A percentile compares a stretch with the other conserved stretches of the same genome.
Conservation (phyloP, 2,888 invertebrate genomes). For the Boloria selene region DNA sequence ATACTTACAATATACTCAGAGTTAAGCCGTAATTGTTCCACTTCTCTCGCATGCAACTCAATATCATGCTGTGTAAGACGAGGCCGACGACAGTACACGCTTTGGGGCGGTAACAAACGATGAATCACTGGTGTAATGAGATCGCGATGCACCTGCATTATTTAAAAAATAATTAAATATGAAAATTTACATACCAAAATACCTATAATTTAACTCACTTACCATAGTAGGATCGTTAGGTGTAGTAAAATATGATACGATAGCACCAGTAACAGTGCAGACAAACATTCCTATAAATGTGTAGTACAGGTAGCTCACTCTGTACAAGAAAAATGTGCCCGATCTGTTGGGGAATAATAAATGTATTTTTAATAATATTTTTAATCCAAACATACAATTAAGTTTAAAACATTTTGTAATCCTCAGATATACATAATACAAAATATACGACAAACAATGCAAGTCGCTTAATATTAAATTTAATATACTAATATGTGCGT, state of each 20-base stretch:
- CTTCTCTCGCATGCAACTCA: slow-evolving; percentile 61
- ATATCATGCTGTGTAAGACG: slow-evolving; percentile 66
- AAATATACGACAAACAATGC: too few species aligned
- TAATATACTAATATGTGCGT: too few species aligned
- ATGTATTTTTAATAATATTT: too few species aligned
- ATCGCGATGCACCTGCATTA: slow-evolving; percentile 78
- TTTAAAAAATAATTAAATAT: not conserved
- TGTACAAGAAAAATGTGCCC: slow-evolving; percentile 85
- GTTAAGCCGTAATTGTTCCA: slow-evolving; percentile 51
- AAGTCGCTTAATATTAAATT: too few species aligned
- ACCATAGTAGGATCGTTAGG: slow-evolving; percentile 82
- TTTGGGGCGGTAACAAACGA: slow-evolving; percentile 74
- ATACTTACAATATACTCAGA: slow-evolving; percentile 51
- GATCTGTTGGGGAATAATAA: slow-evolving; percentile 60
- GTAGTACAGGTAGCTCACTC: slow-evolving; percentile 90
- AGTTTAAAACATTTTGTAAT: not conserved
- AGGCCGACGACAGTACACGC: slow-evolving; percentile 63
- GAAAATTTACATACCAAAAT: not conserved
- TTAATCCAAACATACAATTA: too few species aligned
- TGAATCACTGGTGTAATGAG: slow-evolving; percentile 85
- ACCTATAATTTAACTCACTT: slow-evolving; percentile 18
- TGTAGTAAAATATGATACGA: slow-evolving; percentile 86
- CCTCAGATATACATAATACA: not conserved
- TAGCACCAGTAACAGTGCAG: slow-evolving; percentile 84
- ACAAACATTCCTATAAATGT: slow-evolving; percentile 87